phyloP scores from a whole-genome alignment of 2,888 invertebrate genomes.

The Nomada fabriciana region DNA sequence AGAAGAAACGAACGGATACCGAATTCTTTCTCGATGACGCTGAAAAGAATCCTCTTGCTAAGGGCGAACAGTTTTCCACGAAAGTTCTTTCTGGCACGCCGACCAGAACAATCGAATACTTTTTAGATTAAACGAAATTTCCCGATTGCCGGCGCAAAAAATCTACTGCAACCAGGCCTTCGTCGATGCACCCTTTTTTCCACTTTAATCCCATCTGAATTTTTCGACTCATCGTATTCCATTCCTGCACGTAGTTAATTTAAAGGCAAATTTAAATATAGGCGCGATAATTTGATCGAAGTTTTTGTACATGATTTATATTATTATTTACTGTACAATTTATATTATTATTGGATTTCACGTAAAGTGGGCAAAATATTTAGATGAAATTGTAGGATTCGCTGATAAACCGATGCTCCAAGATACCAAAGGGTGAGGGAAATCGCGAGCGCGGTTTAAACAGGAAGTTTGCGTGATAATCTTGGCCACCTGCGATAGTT shows the following conservation, averaged over 20 bases:
- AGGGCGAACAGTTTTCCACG: constrained; percentile 20
- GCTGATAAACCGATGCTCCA: background rate
- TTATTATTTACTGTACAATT: no score
- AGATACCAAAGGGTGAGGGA: background rate
- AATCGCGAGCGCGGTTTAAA: constrained; percentile 45
- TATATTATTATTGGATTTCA: no score
- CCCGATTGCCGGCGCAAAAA: constrained; percentile 23
- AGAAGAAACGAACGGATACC: constrained; percentile 33
- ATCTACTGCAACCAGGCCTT: constrained; percentile 12
- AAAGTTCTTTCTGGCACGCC: constrained; percentile 21
- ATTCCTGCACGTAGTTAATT: no score
- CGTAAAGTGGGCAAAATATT: no score
- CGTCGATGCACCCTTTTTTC: constrained; percentile 17
- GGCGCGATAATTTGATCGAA: no score
- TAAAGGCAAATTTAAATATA: no score
- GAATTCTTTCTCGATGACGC: constrained; percentile 46
- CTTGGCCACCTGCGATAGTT: constrained; percentile 67
- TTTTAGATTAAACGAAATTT: constrained; percentile 53
- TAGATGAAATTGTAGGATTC: no score
- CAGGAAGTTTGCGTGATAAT: constrained; percentile 56
- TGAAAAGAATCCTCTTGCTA: constrained; percentile 48
- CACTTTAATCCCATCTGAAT: background rate
- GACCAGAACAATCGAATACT: constrained; percentile 49
- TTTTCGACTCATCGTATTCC: background rate
- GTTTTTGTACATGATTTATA: no score